Evolutionary conservation across 2,797 vertebrate species (phyloP).

Genomic region (Poecilia picta): DNA sequence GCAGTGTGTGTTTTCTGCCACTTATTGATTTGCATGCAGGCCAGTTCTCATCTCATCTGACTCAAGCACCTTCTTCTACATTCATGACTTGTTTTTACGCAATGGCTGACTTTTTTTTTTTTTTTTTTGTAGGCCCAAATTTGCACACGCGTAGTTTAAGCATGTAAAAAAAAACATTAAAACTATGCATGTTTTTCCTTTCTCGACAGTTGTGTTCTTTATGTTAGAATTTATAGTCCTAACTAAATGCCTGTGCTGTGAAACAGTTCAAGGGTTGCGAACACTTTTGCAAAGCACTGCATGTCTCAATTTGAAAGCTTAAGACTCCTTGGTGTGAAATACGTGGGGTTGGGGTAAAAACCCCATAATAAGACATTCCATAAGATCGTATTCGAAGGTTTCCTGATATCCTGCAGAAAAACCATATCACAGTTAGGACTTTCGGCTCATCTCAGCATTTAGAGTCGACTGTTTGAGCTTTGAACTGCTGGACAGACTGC

Average conservation of each 20-base stretch:
- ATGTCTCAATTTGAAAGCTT: conserved; percentile 6
- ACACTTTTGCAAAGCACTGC: conserved; percentile 18
- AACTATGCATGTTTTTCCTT: neutral
- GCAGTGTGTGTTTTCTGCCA: neutral
- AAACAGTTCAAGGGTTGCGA: neutral
- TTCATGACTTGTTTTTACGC: neutral
- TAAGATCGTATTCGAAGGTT: conserved; percentile 22
- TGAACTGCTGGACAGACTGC: conserved; percentile 70
- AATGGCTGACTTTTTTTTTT: neutral
- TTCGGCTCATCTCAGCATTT: conserved; percentile 45
- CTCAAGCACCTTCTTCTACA: neutral
- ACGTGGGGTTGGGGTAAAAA: neutral
- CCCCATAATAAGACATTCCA: conserved; percentile 75
- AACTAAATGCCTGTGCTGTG: neutral
- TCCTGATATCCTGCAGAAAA: conserved; percentile 16
- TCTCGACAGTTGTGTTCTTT: neutral
- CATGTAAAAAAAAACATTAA: neutral
- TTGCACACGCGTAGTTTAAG: neutral
- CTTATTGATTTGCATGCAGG: neutral
- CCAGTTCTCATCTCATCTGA: neutral
- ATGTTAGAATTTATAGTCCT: neutral
- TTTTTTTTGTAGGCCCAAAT: neutral
- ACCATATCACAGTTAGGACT: conserved; percentile 28
- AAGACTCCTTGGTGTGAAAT: conserved; percentile 14
- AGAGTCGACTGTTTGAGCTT: conserved; percentile 41